These are phyloP conservation scores for Solea solea DNA, from an alignment of 2,113 vertebrate species.

Conservation along the genomic window DNA sequence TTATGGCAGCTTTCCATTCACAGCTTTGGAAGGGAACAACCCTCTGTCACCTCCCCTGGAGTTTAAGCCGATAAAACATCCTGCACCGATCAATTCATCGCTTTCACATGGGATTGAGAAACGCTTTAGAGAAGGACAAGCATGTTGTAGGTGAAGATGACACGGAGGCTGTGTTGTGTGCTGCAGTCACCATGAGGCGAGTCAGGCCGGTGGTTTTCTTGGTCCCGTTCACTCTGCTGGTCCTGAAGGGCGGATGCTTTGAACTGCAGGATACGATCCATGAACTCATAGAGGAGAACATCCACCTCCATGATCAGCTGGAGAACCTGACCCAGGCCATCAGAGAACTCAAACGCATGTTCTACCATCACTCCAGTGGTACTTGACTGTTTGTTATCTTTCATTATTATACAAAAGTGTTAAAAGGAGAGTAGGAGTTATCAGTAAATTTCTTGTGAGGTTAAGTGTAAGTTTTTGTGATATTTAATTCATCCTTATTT, in stretches of 20 bases:
- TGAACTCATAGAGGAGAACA: slow-evolving; percentile 83
- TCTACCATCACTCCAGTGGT: slow-evolving; percentile 81
- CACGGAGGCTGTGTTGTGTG: not conserved
- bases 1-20: slow-evolving; percentile 70
- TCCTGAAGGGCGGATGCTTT: slow-evolving; percentile 63
- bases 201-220: slow-evolving; percentile 23
- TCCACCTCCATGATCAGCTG: slow-evolving; percentile 82
- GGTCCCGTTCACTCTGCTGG: slow-evolving; percentile 40
- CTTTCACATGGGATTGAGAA: not conserved
- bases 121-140: not conserved
- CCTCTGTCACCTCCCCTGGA: slow-evolving; percentile 24
- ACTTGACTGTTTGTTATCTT: not conserved
- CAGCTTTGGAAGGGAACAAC: slow-evolving; percentile 46
- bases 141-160: slow-evolving; percentile 37
- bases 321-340: slow-evolving; percentile 83
- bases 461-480: too few relatives aligned
- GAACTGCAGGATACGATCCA: slow-evolving; percentile 86
- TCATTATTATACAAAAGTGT: not conserved
- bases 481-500: too few relatives aligned
- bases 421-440: not conserved
- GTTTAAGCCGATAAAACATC: slow-evolving; percentile 36
- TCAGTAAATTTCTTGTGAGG: not conserved
- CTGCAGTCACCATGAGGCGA: slow-evolving; percentile 39
- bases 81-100: slow-evolving; percentile 16
- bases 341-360: slow-evolving; percentile 75